Evolutionary conservation across 2,888 invertebrate species (phyloP), one percentile per base, ranked within the genome.

Genomic region (Machimus atricapillus): DNA sequence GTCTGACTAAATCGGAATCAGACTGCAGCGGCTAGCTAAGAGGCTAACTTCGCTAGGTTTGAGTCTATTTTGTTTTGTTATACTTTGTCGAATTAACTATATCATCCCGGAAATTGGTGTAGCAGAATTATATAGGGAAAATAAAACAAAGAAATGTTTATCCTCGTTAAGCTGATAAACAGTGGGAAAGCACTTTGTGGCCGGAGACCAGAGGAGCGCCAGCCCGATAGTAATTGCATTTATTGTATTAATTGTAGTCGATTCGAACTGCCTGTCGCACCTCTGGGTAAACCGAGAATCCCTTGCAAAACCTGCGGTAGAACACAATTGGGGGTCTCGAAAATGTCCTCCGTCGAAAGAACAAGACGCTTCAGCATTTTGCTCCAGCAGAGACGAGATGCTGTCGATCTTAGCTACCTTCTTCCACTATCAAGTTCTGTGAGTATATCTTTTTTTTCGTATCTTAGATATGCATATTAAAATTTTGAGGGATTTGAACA

Each of bases 351-450:
- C 0, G 89, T 90, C 12, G 92, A 92, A 87, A 90, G 91, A 16
- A 92, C 91, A 16, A 90, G 92, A 52, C 91, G 91, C 34, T 89
- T 92, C 1, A 91, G 91, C 85, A 90, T 89, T 56, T 88, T 92
- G 46, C 87, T 92, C 1, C 90, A 90, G 87, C 88, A 90, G 87
- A 90, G 88, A 58, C 87, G 82, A 77, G 37, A 34, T 79, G 83
- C 58, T 76, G 87, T 88, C 27, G 87, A 76, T 79, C 66, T 81
- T 66, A 43, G 19, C 34, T 56, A 56, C 6, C 56, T 56, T 19
- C 19, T 56, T 14, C 43, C 43, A 19, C 8, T 19, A 19, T 19
- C 56, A n/a, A 5, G 1, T 56, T n/a, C 27, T 34, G 52, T 81
- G 23, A 81, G 56, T 81, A 40, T 79, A 37, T 40, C 1, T 77